Conservation (phyloP, 2,888 invertebrate genomes). For the Drepana falcataria region DNA sequence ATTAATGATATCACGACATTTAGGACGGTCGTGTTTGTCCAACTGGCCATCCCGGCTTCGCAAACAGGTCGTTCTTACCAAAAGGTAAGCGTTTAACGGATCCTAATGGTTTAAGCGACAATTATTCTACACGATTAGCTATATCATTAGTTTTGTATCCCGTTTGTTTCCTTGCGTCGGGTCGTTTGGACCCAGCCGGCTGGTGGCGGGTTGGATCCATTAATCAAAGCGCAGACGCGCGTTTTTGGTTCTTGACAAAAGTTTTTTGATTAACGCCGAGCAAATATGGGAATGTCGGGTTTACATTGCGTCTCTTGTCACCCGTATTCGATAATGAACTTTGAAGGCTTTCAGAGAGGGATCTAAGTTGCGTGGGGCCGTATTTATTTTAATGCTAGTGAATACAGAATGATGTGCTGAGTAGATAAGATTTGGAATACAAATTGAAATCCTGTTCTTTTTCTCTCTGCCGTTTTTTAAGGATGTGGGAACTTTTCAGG, state of each 20-base stretch:
- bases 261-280: constrained; percentile 62
- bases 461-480: too few species aligned
- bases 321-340: neutral
- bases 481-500: too few species aligned
- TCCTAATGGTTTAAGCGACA: constrained; percentile 58
- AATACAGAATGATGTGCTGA: neutral
- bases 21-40: constrained; percentile 48
- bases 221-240: constrained; percentile 48
- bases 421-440: neutral
- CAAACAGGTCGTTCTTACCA: constrained; percentile 62
- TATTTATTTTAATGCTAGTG: neutral
- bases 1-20: constrained; percentile 63
- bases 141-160: constrained; percentile 65
- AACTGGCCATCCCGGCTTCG: constrained; percentile 49
- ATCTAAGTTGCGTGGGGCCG: neutral
- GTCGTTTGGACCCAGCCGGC: constrained; percentile 41
- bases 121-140: constrained; percentile 66
- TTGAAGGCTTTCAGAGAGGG: neutral
- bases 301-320: constrained; percentile 9
- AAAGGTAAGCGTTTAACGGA: constrained; percentile 45
- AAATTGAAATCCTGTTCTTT: neutral
- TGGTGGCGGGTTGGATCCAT: constrained; percentile 58
- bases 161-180: constrained; percentile 60
- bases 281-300: constrained; percentile 61
- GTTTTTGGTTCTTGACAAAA: constrained; percentile 56